phyloP scores from a whole-genome alignment of 2,888 invertebrate genomes.

The Aphodius granarius region DNA sequence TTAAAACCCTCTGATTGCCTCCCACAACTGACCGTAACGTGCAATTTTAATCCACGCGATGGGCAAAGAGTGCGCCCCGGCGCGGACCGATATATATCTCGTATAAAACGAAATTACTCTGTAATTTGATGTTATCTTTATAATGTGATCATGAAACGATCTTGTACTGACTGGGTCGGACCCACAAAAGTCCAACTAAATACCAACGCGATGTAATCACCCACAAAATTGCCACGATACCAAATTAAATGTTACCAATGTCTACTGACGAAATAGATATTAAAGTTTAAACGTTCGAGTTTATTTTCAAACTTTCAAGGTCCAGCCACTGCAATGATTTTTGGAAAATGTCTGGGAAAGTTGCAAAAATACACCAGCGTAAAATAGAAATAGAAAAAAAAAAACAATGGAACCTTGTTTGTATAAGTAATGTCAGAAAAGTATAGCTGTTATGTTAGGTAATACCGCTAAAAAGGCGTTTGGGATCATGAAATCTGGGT shows the following conservation, averaged over 20 bases:
- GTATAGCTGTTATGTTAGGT: too few species aligned
- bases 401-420: too few species aligned
- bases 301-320: background rate
- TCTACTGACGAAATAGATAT: too few species aligned
- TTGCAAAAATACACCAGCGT: too few species aligned
- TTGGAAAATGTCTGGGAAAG: too few species aligned
- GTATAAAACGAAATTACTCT: conserved; percentile 43
- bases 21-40: conserved; percentile 23
- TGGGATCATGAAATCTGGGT: background rate
- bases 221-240: background rate
- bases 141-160: conserved; percentile 37
- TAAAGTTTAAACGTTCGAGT: background rate
- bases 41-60: conserved; percentile 20
- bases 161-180: conserved; percentile 8
- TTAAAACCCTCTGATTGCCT: conserved; percentile 25
- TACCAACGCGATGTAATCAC: conserved; percentile 1
- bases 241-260: background rate
- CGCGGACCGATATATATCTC: conserved; percentile 27
- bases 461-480: background rate
- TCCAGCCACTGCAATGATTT: too few species aligned
- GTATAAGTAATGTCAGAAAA: too few species aligned
- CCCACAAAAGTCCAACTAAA: conserved; percentile 11
- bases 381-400: too few species aligned
- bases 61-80: background rate
- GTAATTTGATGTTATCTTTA: conserved; percentile 46